Base-by-base conservation (phyloP, 2,888 invertebrate genomes). In the Ryuthela nishihirai region DNA sequence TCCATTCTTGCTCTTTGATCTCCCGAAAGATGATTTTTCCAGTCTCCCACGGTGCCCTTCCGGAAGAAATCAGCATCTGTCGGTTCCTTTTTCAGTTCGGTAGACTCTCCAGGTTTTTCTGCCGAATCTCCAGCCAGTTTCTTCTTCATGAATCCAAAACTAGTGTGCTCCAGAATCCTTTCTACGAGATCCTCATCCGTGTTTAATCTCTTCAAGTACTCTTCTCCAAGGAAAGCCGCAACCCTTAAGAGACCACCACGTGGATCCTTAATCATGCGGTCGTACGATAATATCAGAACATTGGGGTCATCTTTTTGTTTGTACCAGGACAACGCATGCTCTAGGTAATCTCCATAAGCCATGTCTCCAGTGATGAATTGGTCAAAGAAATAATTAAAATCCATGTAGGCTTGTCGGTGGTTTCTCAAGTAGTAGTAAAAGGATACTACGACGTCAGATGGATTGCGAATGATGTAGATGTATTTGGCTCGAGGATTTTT, bases 391-490 rank as follows among this genome's bases (percentile, higher is more conserved):
- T 75, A 74, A n/a, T 70, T 52, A 67, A 66, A 68, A 54, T 12
- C 69, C 20, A 20, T 24, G n/a, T 15, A 21, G 4, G 17, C 21
- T 15, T 15, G 29, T 6, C 24, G 24, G 20, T 23, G 17, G 10
- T 50, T 15, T 15, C 35, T 32, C 10, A 42, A 36, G 26, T 73
- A 74, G 64, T 74, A 70, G 65, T 69, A 76, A 54, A 70, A 75
- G 2, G 75, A 75, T 5, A 76, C 74, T 4, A 69, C 69, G 6
- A 70, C 70, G 67, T 77, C 77, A 64, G 74, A 75, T 0, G 76
- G 75, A 61, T 77, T 76, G 41, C 77, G 70, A 10, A 72, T 70
- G 25, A 77, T 70, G 62, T 76, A 77, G 35, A 77, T 70, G 29
- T 61, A 59, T 24, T 53, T 54, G 5, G 59, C 44, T 25, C 45